Base-by-base conservation (phyloP, 2,797 vertebrate genomes). In the Sebastes dallii region DNA sequence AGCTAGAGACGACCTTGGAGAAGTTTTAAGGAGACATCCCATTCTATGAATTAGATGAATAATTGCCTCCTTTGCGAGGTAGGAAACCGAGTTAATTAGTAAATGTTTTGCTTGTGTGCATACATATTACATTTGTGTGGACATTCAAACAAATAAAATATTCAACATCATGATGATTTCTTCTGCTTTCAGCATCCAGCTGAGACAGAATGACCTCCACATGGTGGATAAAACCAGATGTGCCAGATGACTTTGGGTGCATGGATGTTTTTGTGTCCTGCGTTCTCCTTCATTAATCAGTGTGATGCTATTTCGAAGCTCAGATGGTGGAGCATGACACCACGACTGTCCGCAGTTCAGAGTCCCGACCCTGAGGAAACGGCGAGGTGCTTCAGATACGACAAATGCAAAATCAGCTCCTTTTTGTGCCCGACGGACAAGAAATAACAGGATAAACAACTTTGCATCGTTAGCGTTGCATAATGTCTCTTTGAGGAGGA, bases 271-370 rank as follows among this genome's bases (percentile, higher is more conserved):
- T 65, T 29, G 24, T 25, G 25, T 30, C 66, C n/a, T 20, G 8
- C 5, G 32, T 42, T 73, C 22, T n/a, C 67, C 78, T 69, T 30
- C 54, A 58, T 80, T 72, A 77, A 70, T 77, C 29, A 81, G 6
- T 27, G 25, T 7, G 29, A 56, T 52, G 18, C 50, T 52, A 30
- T 61, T 79, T 79, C 18, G 20, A 69, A 66, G 24, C 25, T 34
- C 27, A 24, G 11, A 6, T 59, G 77, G 16, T 10, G n/a, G 64
- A 60, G n/a, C 32, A 3, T 32, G 36, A 52, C 27, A 27, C 77
- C 58, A 24, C 18, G 2, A 13, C 25, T 7, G 66, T 29, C 58
- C 13, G 4, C 65, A 65, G 66, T 36, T 65, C 69, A 30, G 25
- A 30, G 25, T 55, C 34, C 60, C 22, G 16, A 54, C 39, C 8